These are phyloP conservation scores for Ondatra zibethicus DNA, from an alignment of 2,113 vertebrate genomes.

Conservation along the genomic window DNA sequence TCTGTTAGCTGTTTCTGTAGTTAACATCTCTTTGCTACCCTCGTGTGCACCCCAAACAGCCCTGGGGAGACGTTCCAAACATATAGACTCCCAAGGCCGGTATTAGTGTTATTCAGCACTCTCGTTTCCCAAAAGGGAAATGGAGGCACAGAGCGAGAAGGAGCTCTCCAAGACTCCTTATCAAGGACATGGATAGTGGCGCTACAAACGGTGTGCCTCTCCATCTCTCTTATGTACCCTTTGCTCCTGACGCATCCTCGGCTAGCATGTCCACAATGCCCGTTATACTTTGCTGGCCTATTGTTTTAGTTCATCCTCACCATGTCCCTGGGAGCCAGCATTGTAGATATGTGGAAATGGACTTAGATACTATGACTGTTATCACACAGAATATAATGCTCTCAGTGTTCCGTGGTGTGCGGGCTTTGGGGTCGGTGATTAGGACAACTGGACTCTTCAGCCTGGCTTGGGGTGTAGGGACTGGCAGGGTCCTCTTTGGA, in stretches of 20 bases:
- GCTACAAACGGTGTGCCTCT: not conserved
- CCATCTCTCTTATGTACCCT: rapidly evolving
- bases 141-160: not conserved
- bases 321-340: rapidly evolving
- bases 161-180: not conserved
- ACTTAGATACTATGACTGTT: not conserved
- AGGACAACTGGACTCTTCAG: not conserved
- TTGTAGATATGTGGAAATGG: not conserved
- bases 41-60: not conserved
- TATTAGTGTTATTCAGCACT: not conserved
- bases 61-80: not conserved
- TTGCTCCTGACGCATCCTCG: not conserved
- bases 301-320: not conserved
- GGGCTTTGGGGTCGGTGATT: not conserved
- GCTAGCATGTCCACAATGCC: rapidly evolving
- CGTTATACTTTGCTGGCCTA: not conserved
- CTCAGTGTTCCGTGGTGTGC: rapidly evolving
- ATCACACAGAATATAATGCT: not conserved
- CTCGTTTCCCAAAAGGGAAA: not conserved
- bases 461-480: not conserved
- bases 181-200: not conserved
- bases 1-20: not conserved
- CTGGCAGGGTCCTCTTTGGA: not conserved
- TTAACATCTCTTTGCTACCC: not conserved
- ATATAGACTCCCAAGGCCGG: not conserved